These are phyloP conservation scores for Oncorhynchus clarkii DNA, from an alignment of 2,113 vertebrate species.

Conservation along the genomic window DNA sequence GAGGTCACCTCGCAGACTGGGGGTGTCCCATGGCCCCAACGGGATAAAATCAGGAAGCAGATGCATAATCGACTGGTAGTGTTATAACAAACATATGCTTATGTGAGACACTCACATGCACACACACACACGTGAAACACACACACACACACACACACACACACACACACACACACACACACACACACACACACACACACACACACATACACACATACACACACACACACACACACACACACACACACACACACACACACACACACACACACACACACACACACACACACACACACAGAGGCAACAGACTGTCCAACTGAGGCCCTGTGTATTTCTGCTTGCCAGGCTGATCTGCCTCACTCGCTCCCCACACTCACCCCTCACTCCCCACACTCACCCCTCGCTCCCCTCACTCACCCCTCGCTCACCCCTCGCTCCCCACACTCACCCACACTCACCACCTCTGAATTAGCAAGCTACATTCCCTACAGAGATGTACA, in stretches of 20 bases:
- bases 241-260: no score
- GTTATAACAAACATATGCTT: not conserved
- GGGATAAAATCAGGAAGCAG: not conserved
- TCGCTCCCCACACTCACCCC: no score
- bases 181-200: no score
- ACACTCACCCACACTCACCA: no score
- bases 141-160: not conserved
- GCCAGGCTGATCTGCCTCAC: not conserved
- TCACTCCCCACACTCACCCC: no score
- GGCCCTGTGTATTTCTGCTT: no score
- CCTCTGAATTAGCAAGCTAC: conserved; percentile 41
- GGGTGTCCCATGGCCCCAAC: not conserved
- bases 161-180: not conserved
- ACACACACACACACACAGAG: no score
- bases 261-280: no score
- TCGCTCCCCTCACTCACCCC: no score
- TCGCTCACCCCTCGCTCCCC: no score
- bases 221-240: no score
- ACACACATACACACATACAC: not conserved
- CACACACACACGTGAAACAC: not conserved
- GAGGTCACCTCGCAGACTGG: not conserved
- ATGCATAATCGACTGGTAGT: not conserved
- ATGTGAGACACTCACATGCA: not conserved
- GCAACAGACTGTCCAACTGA: no score
- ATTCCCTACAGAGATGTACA: not conserved